Conservation (phyloP, 2,888 invertebrate genomes). For the Drosophila rubida region DNA sequence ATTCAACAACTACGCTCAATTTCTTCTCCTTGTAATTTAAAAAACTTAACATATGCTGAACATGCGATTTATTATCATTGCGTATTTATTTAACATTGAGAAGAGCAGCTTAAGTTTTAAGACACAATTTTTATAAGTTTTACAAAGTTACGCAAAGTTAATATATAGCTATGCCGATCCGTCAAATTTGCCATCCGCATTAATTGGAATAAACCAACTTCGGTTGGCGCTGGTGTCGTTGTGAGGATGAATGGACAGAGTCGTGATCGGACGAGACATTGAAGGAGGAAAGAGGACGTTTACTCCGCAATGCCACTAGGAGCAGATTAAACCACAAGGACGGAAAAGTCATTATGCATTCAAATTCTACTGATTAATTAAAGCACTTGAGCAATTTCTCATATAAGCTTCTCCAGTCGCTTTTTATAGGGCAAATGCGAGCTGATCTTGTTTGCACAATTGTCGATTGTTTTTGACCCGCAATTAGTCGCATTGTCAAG, state of each 20-base stretch:
- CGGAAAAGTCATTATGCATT: constrained; percentile 41
- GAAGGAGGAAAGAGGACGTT: constrained; percentile 42
- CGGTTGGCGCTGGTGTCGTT: constrained; percentile 28
- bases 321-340: constrained; percentile 28
- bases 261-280: constrained; percentile 40
- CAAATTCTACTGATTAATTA: not conserved
- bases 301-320: constrained; percentile 43
- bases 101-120: no score
- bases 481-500: constrained; percentile 24
- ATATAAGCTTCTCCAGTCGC: not conserved
- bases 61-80: no score
- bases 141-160: no score
- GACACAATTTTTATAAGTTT: no score
- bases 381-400: not conserved
- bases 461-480: constrained; percentile 62
- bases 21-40: no score
- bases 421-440: constrained; percentile 22
- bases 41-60: no score
- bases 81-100: no score
- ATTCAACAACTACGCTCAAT: no score
- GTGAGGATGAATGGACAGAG: constrained; percentile 58
- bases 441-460: constrained; percentile 43
- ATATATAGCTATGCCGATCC: no score
- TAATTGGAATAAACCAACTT: not conserved
- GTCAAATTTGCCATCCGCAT: not conserved